phyloP scores from a whole-genome alignment of 2,113 vertebrate species.

The Triplophysa siluroides region DNA sequence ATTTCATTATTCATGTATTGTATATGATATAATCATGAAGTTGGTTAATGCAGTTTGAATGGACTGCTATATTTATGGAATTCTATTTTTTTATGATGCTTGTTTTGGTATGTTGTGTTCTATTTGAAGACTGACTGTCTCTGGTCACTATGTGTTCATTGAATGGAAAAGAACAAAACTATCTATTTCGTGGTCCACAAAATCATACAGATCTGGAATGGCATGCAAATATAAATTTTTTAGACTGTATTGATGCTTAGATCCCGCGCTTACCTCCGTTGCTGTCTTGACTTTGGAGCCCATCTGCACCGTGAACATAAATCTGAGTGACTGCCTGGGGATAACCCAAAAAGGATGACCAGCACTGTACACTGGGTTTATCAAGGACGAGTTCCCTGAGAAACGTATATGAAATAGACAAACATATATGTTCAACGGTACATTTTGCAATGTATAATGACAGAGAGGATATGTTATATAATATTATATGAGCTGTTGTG shows the following conservation, averaged over 20 bases:
- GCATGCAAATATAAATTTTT: too few relatives aligned
- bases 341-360: constrained; percentile 84
- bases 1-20: background rate
- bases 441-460: background rate
- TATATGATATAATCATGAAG: too few relatives aligned
- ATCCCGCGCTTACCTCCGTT: constrained; percentile 70
- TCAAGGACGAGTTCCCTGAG: constrained; percentile 83
- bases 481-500: background rate
- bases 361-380: constrained; percentile 80
- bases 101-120: too few relatives aligned
- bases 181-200: too few relatives aligned
- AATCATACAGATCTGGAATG: too few relatives aligned
- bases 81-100: background rate
- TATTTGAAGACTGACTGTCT: background rate
- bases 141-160: too few relatives aligned
- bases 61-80: too few relatives aligned
- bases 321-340: constrained; percentile 83
- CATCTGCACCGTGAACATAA: constrained; percentile 79
- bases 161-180: too few relatives aligned
- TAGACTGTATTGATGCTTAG: too few relatives aligned
- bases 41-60: too few relatives aligned
- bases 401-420: background rate
- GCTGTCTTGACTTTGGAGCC: constrained; percentile 78
- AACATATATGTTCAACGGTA: background rate
- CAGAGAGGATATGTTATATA: background rate